A percentile compares a stretch with the other conserved stretches of the same genome.
phyloP scores from a whole-genome alignment of 2,797 vertebrate genomes.

The Hipposideros larvatus region DNA sequence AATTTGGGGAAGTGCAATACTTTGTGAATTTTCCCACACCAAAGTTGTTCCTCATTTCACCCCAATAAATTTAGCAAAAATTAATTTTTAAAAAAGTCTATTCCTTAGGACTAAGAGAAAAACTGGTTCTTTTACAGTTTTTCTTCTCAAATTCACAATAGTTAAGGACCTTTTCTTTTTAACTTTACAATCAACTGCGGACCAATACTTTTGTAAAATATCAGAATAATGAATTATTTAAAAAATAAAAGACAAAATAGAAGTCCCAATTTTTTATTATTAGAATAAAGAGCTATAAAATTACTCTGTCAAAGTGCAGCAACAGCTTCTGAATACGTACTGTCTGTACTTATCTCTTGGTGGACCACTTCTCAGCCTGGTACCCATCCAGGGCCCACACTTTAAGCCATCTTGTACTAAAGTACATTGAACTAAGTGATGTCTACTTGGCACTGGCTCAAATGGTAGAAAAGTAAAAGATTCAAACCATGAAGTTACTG shows the following conservation, averaged over 20 bases:
- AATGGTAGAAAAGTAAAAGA: neutral
- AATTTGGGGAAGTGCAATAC: neutral
- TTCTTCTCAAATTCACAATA: neutral
- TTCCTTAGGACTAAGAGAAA: neutral
- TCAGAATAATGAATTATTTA: neutral
- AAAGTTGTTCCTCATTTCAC: neutral
- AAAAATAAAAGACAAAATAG: neutral
- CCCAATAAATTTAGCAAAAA: too few relatives aligned
- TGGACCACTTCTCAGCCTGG: neutral
- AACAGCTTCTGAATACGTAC: neutral
- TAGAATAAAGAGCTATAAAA: neutral
- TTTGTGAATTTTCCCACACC: neutral
- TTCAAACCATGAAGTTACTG: neutral
- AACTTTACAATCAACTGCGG: neutral
- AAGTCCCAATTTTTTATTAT: neutral
- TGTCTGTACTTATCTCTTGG: neutral
- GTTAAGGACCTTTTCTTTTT: neutral
- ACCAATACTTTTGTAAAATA: neutral
- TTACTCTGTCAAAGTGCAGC: neutral
- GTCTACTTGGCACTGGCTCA: neutral
- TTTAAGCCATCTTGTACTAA: neutral
- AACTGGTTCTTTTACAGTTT: neutral
- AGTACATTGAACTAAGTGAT: neutral
- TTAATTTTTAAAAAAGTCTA: too few relatives aligned
- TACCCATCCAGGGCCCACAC: accelerated